Base-by-base conservation (phyloP, 2,888 invertebrate species). In the Nymphalis urticae region DNA sequence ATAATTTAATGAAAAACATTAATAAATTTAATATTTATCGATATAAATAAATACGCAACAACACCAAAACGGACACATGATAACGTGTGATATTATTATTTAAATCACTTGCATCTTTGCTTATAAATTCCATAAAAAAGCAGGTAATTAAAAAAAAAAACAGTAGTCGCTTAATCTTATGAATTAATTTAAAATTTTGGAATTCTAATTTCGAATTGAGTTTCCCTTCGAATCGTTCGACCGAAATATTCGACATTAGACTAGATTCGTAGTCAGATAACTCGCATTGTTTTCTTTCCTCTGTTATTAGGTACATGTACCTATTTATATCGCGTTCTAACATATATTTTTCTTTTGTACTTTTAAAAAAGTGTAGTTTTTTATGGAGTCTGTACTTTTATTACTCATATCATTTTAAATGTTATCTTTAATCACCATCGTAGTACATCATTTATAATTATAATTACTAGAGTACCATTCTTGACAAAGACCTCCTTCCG, bases 181-280 rank as follows among this genome's bases (percentile, higher is more conserved):
- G 3, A 6, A 24, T 68, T 62, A 36, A 13, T 19, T 10, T 58
- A 10, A n/a, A 53, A 21, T 48, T 64, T 64, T 27, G 51, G 75
- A 85, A 87, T 85, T 86, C 85, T 86, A 90, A 89, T 90, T 89
- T 83, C 75, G 79, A 81, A 64, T 79, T 77, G 75, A 86, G 86
- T 87, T 88, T 87, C 88, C 88, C 86, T 87, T 85, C 83, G 86
- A 87, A 86, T 82, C 84, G 83, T 80, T 82, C 85, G 83, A 80
- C 85, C 86, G 82, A 88, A 88, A 90, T 87, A 86, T 87, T 87
- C 85, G 82, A 85, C 84, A 81, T 80, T 85, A 87, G 80, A 86
- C 87, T 81, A 89, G 89, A 90, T 90, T 82, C 79, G 78, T 82
- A 73, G 74, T 70, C 73, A 77, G 90, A 90, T 90, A 88, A 72